These are phyloP conservation scores for Formicarius rufipectus DNA, from an alignment of 2,113 vertebrate species.

Conservation along the genomic window DNA sequence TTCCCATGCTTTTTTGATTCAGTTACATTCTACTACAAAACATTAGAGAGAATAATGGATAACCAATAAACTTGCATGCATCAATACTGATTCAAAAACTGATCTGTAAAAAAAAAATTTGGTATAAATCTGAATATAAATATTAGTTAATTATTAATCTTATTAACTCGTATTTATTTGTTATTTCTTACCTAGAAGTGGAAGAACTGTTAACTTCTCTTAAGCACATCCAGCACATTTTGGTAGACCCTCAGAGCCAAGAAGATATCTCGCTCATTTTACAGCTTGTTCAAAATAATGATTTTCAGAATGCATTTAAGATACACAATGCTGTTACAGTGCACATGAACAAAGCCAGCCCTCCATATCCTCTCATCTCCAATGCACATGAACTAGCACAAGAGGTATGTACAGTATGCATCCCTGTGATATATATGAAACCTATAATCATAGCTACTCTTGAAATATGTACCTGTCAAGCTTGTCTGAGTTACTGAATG, in stretches of 20 bases:
- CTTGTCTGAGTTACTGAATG: conserved; percentile 10
- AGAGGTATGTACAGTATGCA: conserved; percentile 84
- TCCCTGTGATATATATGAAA: neutral
- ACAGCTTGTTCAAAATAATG: conserved; percentile 85
- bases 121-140: neutral
- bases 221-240: conserved; percentile 82
- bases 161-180: conserved; percentile 18
- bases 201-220: conserved; percentile 87
- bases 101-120: neutral
- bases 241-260: conserved; percentile 91
- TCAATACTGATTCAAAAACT: neutral
- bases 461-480: conserved; percentile 6
- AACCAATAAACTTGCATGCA: neutral
- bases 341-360: conserved; percentile 85
- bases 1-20: neutral
- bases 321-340: conserved; percentile 87
- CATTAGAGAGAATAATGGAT: neutral
- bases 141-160: neutral
- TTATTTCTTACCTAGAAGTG: conserved; percentile 80
- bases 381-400: conserved; percentile 88
- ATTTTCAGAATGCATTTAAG: conserved; percentile 90
- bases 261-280: conserved; percentile 87
- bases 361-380: conserved; percentile 85
- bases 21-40: neutral
- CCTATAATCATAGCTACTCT: conserved; percentile 29